Percentiles rank a stretch among this genome's conserved stretches.
phyloP scores from a whole-genome alignment of 1,140 invertebrate species.

The Zaprionus gabonicus region DNA sequence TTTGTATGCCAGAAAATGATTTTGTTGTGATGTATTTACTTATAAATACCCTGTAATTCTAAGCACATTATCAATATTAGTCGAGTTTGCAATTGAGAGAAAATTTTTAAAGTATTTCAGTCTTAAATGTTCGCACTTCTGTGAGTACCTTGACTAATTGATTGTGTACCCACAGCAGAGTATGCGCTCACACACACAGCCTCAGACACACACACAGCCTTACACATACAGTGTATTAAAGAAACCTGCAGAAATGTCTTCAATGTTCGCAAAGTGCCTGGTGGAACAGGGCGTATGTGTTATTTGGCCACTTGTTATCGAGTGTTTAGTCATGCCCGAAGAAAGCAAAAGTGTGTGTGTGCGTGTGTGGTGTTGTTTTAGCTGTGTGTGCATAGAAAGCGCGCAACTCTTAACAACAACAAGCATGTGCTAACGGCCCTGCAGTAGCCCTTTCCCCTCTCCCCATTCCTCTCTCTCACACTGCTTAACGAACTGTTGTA shows the following conservation, averaged over 20 bases:
- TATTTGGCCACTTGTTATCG: conserved; percentile 41
- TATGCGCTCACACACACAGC: background rate
- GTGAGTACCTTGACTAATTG: conserved; percentile 3
- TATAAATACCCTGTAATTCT: background rate
- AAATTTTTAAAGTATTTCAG: background rate
- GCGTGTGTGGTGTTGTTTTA: conserved; percentile 7
- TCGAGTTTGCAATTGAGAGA: background rate
- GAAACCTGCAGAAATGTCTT: conserved; percentile 4
- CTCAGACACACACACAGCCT: background rate
- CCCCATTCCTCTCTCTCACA: background rate
- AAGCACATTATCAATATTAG: background rate
- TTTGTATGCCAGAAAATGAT: background rate
- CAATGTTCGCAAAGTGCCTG: conserved; percentile 33
- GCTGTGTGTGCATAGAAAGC: conserved; percentile 57
- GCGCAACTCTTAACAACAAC: conserved; percentile 30
- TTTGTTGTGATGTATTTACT: background rate
- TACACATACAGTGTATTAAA: background rate
- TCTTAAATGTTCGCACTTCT: background rate
- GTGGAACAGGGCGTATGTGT: conserved; percentile 63
- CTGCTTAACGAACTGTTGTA: conserved; percentile 52
- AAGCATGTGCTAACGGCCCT: conserved; percentile 37
- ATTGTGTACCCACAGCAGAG: background rate
- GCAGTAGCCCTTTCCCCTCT: conserved; percentile 2
- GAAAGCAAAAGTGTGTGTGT: conserved; percentile 71
- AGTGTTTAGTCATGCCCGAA: conserved; percentile 72